Conservation (phyloP, 2,888 invertebrate genomes). For the Dorcus hopei region DNA sequence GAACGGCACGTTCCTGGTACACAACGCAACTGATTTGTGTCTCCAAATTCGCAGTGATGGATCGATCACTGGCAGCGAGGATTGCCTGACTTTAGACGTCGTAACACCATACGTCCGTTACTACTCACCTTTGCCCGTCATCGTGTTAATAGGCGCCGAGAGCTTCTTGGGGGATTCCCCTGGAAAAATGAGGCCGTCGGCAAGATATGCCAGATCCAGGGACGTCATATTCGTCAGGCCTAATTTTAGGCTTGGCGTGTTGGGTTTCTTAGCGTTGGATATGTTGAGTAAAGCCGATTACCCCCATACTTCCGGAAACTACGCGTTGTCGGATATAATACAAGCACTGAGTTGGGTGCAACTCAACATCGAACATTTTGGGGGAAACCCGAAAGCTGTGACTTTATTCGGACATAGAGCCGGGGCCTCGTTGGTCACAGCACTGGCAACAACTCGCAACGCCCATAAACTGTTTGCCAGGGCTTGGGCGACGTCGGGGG, state of each 20-base stretch:
- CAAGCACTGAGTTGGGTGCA: constrained; percentile 77
- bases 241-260: constrained; percentile 64
- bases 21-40: constrained; percentile 66
- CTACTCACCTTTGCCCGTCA: constrained; percentile 74
- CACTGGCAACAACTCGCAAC: constrained; percentile 59
- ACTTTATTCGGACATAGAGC: constrained; percentile 83
- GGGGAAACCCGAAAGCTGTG: constrained; percentile 74
- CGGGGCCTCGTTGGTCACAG: constrained; percentile 76
- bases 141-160: constrained; percentile 78
- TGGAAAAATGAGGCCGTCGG: constrained; percentile 69
- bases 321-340: constrained; percentile 78
- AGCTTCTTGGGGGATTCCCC: constrained; percentile 75
- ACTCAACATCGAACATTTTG: constrained; percentile 78
- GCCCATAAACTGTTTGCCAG: constrained; percentile 68
- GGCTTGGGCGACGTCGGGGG: constrained; percentile 78
- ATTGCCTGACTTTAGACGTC: constrained; percentile 80
- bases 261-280: constrained; percentile 76
- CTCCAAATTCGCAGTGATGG: constrained; percentile 68
- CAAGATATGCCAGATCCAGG: constrained; percentile 68
- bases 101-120: constrained; percentile 79
- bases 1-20: constrained; percentile 70
- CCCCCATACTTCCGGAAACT: constrained; percentile 79
- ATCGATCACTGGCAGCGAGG: constrained; percentile 66
- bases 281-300: constrained; percentile 66
- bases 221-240: constrained; percentile 85